Percentiles rank a stretch among this genome's conserved stretches.
phyloP scores from a whole-genome alignment of 2,113 vertebrate genomes.

The Gavia stellata region DNA sequence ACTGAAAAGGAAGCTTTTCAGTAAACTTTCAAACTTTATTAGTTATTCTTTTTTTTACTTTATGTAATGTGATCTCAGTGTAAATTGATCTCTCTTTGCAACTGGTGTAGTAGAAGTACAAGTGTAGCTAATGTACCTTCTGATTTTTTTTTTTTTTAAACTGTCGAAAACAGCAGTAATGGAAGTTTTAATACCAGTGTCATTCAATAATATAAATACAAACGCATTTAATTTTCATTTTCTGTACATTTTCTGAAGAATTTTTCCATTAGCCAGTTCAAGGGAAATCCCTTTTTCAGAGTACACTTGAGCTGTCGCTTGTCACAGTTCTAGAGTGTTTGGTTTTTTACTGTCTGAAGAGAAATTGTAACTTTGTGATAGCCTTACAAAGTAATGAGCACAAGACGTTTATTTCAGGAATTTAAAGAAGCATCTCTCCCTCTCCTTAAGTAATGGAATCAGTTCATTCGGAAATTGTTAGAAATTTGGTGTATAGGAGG shows the following conservation, averaged over 20 bases:
- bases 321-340: not conserved
- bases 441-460: not conserved
- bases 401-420: not conserved
- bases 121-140: not conserved
- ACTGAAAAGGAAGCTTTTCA: not conserved
- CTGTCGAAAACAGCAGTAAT: not conserved
- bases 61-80: not conserved
- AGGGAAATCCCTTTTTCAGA: not conserved
- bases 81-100: not conserved
- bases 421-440: not conserved
- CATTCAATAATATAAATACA: not conserved
- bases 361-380: not conserved
- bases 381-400: not conserved
- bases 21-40: not conserved
- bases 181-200: not conserved
- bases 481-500: not conserved
- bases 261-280: not conserved
- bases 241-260: not conserved
- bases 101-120: not conserved
- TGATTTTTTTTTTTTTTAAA: not conserved
- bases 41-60: not conserved
- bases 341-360: not conserved
- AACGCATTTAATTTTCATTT: not conserved
- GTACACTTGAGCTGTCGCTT: not conserved
- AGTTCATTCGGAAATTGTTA: not conserved